Percentiles rank a stretch among this genome's conserved stretches.
phyloP scores from a whole-genome alignment of 2,797 vertebrate genomes.

The Hippopotamyrus pictus region DNA sequence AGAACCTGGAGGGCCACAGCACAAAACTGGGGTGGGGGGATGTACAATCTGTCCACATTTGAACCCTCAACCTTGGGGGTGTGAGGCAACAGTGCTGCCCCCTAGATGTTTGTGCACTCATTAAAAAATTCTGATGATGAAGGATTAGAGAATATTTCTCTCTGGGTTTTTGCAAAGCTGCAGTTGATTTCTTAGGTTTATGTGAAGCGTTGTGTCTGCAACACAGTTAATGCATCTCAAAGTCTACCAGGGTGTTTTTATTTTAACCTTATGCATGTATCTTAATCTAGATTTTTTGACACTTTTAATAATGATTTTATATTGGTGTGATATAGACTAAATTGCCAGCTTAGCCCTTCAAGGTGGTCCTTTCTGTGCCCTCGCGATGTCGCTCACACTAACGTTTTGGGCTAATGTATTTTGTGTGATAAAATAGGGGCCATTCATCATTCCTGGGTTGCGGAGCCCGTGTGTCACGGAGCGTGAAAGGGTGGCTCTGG shows the following conservation, averaged over 20 bases:
- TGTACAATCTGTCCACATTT: not conserved
- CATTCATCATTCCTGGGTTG: slow-evolving; percentile 47
- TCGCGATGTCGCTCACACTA: slow-evolving; percentile 25
- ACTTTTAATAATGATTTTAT: not conserved
- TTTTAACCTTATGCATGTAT: not conserved
- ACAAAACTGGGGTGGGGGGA: not conserved
- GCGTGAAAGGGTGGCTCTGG: slow-evolving; percentile 34
- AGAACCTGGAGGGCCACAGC: not conserved
- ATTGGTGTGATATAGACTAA: not conserved
- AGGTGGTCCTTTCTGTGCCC: slow-evolving; percentile 9
- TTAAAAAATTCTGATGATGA: not conserved
- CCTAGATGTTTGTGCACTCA: not conserved
- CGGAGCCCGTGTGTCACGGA: slow-evolving; percentile 40
- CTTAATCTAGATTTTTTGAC: not conserved
- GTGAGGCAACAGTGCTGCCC: not conserved
- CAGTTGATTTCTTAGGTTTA: not conserved
- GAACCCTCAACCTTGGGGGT: not conserved
- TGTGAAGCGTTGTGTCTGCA: not conserved
- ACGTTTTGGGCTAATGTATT: slow-evolving; percentile 33
- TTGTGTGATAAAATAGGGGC: slow-evolving; percentile 42
- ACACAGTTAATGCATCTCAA: not conserved
- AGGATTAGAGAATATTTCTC: not conserved
- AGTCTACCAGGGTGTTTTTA: not conserved
- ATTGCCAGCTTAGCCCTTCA: not conserved
- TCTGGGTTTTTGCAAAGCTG: not conserved